phyloP scores from a whole-genome alignment of 2,113 vertebrate species.

The Melospiza georgiana region DNA sequence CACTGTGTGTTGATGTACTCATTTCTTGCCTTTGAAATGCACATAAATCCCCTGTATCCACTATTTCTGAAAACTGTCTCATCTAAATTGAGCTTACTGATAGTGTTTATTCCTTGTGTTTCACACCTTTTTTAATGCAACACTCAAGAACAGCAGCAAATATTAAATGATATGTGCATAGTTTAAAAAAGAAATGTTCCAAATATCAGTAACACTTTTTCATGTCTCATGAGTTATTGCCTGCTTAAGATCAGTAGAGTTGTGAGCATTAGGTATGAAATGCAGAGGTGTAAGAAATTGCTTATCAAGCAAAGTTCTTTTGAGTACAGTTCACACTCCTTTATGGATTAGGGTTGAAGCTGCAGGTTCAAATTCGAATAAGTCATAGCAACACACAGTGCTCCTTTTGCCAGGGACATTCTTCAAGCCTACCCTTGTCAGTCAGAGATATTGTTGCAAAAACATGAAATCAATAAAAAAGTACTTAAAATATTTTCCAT shows the following conservation, averaged over 20 bases:
- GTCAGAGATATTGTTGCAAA: neutral
- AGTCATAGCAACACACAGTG: neutral
- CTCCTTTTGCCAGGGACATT: neutral
- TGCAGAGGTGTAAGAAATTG: neutral
- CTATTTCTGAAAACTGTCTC: neutral
- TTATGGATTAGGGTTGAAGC: neutral
- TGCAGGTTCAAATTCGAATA: neutral
- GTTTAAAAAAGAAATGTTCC: neutral
- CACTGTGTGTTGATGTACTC: neutral
- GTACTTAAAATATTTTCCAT: neutral
- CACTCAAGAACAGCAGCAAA: neutral
- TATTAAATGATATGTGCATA: neutral
- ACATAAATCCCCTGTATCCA: neutral
- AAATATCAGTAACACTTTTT: neutral
- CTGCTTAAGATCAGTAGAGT: neutral
- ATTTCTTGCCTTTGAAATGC: neutral
- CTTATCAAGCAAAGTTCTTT: neutral
- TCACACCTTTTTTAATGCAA: neutral
- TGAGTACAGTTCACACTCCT: neutral
- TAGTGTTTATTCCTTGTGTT: neutral
- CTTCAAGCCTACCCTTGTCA: neutral
- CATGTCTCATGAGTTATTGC: neutral
- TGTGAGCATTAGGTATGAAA: neutral
- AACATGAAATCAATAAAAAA: neutral
- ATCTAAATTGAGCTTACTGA: neutral